Evolutionary conservation across 1,140 invertebrate genomes (phyloP), one percentile per base, ranked within the genome.

Genomic region (Lucilia sericata): DNA sequence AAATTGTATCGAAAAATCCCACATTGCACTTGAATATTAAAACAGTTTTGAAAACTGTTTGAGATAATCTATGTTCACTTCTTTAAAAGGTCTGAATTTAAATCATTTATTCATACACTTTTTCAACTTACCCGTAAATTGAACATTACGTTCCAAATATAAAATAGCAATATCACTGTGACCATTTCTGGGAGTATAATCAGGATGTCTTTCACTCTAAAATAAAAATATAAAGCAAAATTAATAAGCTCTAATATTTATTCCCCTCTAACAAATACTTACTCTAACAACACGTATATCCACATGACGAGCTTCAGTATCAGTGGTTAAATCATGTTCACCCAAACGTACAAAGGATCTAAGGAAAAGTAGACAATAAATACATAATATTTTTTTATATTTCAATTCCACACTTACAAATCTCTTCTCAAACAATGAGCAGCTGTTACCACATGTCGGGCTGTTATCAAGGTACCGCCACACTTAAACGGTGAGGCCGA

Each of bases 401-500:
- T 19, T 13, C 5, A n/a, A 2, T 9, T 21, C 36, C 21, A 5
- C 42, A 84, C 90, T 88, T 84, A 91, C 90, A 91, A 51, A 75
- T 86, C 85, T 5, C 60, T 74, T 0, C 83, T n/a, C 19, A 91
- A 87, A 81, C 90, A 91, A 85, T 91, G 90, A 10, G 90, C 90
- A 0, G 90, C 90, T 0, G 90, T 90, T 2, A 91, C 2, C 0
- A 91, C 86, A 78, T 91, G 89, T 0, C 89, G 21, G 55, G 89
- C 89, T 0, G 90, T 91, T 21, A 91, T 86, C 84, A 91, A 83
- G 2, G 90, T 87, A 14, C 90, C 90, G 3, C 90, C 90, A 49
- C 90, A 91, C 83, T 90, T 91, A 21, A 91, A 91, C 0, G 88
- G 86, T 2, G 86, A 86, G 0, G 82, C 42, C 13, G 82, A 84